A percentile compares a stretch with the other conserved stretches of the same genome.
phyloP scores from a whole-genome alignment of 2,113 vertebrate species.

The Perca fluviatilis region DNA sequence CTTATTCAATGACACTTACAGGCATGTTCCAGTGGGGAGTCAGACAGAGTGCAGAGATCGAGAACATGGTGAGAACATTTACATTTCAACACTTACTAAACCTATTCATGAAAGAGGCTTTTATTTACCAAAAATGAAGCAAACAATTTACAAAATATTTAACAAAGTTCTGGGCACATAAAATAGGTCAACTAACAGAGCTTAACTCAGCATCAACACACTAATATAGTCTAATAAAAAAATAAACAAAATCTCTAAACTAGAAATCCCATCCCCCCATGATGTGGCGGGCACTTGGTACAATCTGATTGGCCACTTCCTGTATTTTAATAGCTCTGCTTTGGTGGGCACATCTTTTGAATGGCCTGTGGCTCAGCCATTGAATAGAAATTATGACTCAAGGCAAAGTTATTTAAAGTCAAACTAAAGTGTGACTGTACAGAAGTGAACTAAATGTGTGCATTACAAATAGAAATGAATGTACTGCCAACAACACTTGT shows the following conservation, averaged over 20 bases:
- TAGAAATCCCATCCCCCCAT: background rate
- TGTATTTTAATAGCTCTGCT: background rate
- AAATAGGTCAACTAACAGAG: background rate
- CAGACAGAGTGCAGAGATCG: slow-evolving; percentile 95
- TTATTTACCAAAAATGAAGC: background rate
- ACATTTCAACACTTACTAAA: background rate
- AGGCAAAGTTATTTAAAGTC: background rate
- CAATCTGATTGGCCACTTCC: background rate
- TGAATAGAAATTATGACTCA: too few relatives aligned
- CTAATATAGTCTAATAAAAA: background rate
- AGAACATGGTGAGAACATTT: slow-evolving; percentile 91
- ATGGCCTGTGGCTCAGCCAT: too few relatives aligned
- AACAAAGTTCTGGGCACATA: background rate
- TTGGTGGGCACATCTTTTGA: background rate
- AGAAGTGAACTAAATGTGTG: background rate
- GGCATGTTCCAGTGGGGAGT: slow-evolving; percentile 98
- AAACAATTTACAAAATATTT: background rate
- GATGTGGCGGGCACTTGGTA: background rate
- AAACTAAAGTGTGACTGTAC: background rate
- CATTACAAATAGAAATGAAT: background rate
- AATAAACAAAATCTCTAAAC: background rate
- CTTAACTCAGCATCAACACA: background rate
- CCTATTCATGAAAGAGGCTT: background rate
- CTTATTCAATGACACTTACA: slow-evolving; percentile 93
- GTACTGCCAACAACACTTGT: background rate